These are phyloP conservation scores for Agapornis canus DNA, from an alignment of 2,797 vertebrate genomes.

Conservation along the genomic window DNA sequence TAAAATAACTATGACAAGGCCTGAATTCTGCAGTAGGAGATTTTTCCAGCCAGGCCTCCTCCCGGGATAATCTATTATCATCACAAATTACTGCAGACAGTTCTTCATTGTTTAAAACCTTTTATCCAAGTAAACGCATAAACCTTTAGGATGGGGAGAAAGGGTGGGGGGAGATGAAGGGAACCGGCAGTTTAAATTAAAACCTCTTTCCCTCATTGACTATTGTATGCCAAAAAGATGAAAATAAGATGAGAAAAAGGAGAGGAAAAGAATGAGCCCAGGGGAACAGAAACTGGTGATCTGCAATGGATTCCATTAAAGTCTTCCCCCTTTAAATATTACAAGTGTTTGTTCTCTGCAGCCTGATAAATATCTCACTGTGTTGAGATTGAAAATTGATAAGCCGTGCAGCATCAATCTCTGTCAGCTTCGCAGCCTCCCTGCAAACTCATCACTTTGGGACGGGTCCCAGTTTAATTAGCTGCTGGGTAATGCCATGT, in stretches of 20 bases:
- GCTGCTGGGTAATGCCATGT: neutral
- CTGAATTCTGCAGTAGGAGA: neutral
- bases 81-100: conserved; percentile 56
- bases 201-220: conserved; percentile 20
- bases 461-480: neutral
- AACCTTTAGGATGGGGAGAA: neutral
- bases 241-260: conserved; percentile 6
- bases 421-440: neutral
- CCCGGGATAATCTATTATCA: conserved; percentile 53
- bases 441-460: conserved; percentile 32
- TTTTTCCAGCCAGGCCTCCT: conserved; percentile 32
- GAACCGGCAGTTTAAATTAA: conserved; percentile 9
- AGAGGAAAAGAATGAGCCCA: conserved; percentile 9
- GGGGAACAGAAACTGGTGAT: conserved; percentile 50
- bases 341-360: conserved; percentile 19
- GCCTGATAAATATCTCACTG: conserved; percentile 16
- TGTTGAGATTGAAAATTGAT: conserved; percentile 48
- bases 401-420: conserved; percentile 21
- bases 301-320: conserved; percentile 58
- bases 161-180: neutral
- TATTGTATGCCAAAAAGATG: neutral
- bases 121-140: conserved; percentile 66
- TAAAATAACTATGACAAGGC: conserved; percentile 33
- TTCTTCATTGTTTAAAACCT: conserved; percentile 61
- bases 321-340: conserved; percentile 25